A percentile compares a stretch with the other conserved stretches of the same genome.
phyloP scores from a whole-genome alignment of 1,140 invertebrate genomes.

The Octopus bimaculoides region DNA sequence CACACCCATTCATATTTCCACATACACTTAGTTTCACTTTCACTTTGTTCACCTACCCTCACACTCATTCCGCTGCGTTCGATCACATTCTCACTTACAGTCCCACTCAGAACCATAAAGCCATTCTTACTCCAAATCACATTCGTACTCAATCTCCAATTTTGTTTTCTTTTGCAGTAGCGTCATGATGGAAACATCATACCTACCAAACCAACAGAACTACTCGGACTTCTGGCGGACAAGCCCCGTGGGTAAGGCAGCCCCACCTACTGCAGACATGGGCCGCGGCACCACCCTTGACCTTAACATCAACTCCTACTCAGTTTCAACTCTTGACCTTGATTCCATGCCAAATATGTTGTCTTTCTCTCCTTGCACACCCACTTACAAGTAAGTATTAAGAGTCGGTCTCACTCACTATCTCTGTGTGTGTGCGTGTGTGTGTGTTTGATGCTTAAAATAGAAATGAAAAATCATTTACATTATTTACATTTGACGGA shows the following conservation, averaged over 20 bases:
- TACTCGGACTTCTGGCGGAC: constrained; percentile 11
- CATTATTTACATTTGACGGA: too few species aligned
- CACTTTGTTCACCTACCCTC: background rate
- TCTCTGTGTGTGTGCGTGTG: too few species aligned
- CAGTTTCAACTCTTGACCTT: constrained; percentile 8
- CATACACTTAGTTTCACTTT: background rate
- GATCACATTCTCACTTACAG: background rate
- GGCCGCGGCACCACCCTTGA: background rate
- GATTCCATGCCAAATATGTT: constrained; percentile 15
- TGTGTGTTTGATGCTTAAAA: too few species aligned
- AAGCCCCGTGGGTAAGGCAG: background rate
- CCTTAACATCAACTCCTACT: constrained; percentile 10
- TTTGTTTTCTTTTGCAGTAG: constrained; percentile 4
- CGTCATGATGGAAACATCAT: constrained; percentile 9
- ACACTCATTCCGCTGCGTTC: background rate
- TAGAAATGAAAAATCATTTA: too few species aligned
- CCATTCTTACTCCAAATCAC: background rate
- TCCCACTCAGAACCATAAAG: background rate
- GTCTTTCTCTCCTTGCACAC: constrained; percentile 14
- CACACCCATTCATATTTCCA: background rate
- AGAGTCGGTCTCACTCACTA: background rate
- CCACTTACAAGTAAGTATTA: constrained; percentile 14
- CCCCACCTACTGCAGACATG: background rate
- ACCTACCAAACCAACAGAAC: constrained; percentile 3
- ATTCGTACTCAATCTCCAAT: background rate